Evolutionary conservation across 2,888 invertebrate genomes (phyloP).

Genomic region (Melitaea athalia): DNA sequence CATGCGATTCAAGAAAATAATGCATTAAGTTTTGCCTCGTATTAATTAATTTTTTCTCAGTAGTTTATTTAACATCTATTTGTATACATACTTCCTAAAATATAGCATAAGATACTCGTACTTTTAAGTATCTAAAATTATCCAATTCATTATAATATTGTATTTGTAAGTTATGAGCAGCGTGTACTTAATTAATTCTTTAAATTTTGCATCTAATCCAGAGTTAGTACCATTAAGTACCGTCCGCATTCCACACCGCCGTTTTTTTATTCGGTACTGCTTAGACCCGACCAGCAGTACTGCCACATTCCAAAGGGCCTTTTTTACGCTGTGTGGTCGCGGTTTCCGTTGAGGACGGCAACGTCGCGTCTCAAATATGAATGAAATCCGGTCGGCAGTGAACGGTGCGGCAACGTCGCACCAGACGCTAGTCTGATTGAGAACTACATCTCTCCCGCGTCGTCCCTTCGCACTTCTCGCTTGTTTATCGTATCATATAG

Average conservation of each 20-base stretch:
- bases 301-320: conserved; percentile 79
- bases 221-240: conserved; percentile 47
- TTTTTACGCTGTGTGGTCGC: conserved; percentile 82
- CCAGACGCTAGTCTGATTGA: conserved; percentile 79
- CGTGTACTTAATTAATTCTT: conserved; percentile 3
- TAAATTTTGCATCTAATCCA: conserved; percentile 35
- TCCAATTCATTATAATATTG: too few species aligned
- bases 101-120: too few species aligned
- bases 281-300: conserved; percentile 78
- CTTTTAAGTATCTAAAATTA: too few species aligned
- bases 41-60: too few species aligned
- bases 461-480: conserved; percentile 56
- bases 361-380: conserved; percentile 81
- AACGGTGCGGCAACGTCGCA: conserved; percentile 77
- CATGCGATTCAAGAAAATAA: too few species aligned
- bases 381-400: conserved; percentile 80
- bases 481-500: conserved; percentile 44
- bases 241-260: conserved; percentile 71
- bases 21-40: too few species aligned
- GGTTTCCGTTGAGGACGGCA: conserved; percentile 81
- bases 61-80: too few species aligned
- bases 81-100: too few species aligned
- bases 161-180: too few species aligned
- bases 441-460: conserved; percentile 77
- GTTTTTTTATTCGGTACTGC: conserved; percentile 71